Evolutionary conservation across 2,113 vertebrate species (phyloP), one percentile per base, ranked within the genome.

Genomic region (Lichenostomus cassidix): DNA sequence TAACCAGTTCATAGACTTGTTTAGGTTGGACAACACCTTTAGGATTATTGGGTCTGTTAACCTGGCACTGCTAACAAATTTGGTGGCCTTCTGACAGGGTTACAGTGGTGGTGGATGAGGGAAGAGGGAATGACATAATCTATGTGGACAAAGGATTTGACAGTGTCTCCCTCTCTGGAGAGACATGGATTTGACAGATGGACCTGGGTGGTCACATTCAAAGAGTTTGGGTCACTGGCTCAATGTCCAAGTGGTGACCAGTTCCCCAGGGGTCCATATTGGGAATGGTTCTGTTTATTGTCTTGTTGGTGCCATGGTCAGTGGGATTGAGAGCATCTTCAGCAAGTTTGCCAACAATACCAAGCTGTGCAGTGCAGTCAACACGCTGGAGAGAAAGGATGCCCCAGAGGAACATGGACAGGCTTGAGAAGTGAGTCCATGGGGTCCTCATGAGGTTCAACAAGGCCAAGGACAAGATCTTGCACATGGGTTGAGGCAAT

Each of bases 351-450:
- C 16, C 35, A 21, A 20, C 0, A 1, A 20, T 27, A 73, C 59
- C 50, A 15, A 42, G 52, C 42, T 49, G 22, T 58, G 29, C 0
- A 0, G 50, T 10, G 31, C 4, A 21, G 27, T 19, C 58, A 35
- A 2, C 15, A 4, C 0, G 2, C 18, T 19, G 50, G 35, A 33
- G n/a, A 20, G 31, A 58, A 65, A 50, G 27, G 31, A 65, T 44
- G 58, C 10, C 28, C 27, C 55, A 46, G 39, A 60, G 39, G 35
- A 37, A 44, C 4, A 5, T 10, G 50, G 41, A 42, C 31, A 58
- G 37, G 22, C 50, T 58, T 0, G 0, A 28, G 76, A 37, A 50
- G 35, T 15, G 50, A 22, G 12, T 18, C 50, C 33, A 31, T 23
- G 11, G 58, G 31, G 58, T 28, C 11, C 6, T 33, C 58, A 58